Evolutionary conservation across 2,888 invertebrate genomes (phyloP).

Genomic region (Resseliella maxima): DNA sequence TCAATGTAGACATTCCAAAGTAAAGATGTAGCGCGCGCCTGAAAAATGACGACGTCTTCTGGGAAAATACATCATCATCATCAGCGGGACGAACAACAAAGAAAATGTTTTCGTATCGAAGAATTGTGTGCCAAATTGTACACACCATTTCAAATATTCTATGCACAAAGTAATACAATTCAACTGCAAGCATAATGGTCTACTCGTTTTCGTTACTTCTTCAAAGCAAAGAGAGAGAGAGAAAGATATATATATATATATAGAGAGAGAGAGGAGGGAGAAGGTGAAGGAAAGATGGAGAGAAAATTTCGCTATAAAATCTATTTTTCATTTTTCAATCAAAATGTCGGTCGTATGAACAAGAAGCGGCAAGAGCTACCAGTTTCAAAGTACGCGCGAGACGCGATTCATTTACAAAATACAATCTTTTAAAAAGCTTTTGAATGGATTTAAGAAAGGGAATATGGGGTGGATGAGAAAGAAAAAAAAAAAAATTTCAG

Average conservation of each 20-base stretch:
- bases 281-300: background rate
- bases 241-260: too few relatives aligned
- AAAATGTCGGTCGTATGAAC: background rate
- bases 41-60: background rate
- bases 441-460: background rate
- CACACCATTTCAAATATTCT: constrained; percentile 4
- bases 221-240: too few relatives aligned
- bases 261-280: too few relatives aligned
- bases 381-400: background rate
- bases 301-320: background rate
- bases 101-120: background rate
- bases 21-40: background rate
- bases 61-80: background rate
- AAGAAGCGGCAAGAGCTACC: background rate
- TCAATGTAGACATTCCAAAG: background rate
- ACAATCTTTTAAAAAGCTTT: constrained; percentile 48
- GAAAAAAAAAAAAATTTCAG: background rate
- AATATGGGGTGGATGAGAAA: background rate
- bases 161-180: constrained; percentile 33
- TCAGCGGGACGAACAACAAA: background rate
- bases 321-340: constrained; percentile 51
- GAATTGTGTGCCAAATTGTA: background rate
- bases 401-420: constrained; percentile 43
- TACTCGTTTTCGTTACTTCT: too few relatives aligned
- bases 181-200: background rate